Percentiles rank a stretch among this genome's conserved stretches.
phyloP scores from a whole-genome alignment of 2,113 vertebrate genomes.

The Philantomba maxwellii region DNA sequence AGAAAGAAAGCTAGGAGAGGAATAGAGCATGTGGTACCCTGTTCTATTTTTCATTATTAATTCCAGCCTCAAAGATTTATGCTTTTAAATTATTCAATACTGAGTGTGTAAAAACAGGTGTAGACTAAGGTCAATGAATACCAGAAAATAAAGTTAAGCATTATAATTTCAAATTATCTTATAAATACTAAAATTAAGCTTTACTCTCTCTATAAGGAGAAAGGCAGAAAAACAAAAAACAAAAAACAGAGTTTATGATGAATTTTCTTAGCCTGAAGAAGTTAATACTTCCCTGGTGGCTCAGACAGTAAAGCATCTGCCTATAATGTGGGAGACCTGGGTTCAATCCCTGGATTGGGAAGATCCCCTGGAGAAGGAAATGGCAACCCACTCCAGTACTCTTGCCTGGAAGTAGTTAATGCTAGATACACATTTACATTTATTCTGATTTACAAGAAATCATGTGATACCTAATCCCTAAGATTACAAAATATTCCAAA shows the following conservation, averaged over 20 bases:
- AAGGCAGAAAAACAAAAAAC: background rate
- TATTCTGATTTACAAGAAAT: slow-evolving; percentile 32
- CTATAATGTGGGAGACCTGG: background rate
- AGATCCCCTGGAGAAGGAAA: background rate
- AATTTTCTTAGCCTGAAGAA: slow-evolving; percentile 27
- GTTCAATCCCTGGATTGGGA: background rate
- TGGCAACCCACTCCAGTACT: background rate
- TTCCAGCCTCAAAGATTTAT: background rate
- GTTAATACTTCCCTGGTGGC: background rate
- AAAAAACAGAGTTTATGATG: background rate
- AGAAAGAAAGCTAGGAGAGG: background rate
- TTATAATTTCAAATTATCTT: slow-evolving; percentile 19
- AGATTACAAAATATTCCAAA: background rate
- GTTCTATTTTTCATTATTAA: slow-evolving; percentile 45
- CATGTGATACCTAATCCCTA: background rate
- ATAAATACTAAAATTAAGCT: slow-evolving; percentile 19
- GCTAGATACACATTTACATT: background rate
- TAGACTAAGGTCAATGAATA: background rate
- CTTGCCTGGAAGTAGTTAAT: background rate
- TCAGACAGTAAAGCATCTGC: background rate
- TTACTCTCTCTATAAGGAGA: background rate
- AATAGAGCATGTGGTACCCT: background rate
- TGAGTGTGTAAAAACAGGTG: background rate
- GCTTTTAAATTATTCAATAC: background rate
- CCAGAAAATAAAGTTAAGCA: slow-evolving; percentile 30